Conservation (phyloP, 1,140 invertebrate genomes). For the Holotrichia oblita region DNA sequence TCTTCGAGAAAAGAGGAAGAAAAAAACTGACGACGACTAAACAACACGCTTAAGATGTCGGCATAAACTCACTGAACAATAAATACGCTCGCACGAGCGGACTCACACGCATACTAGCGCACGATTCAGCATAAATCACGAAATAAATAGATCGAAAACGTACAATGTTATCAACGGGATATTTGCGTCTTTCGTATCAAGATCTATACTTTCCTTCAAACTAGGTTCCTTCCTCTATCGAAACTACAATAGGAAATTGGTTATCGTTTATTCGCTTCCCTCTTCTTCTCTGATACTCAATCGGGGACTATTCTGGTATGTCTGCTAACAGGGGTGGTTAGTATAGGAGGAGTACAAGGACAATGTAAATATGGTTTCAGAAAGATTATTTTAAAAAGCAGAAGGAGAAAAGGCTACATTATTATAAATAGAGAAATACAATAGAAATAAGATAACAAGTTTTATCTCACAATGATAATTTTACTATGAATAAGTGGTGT, state of each 20-base stretch:
- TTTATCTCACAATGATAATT: too few species aligned
- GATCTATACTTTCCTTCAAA: constrained; percentile 36
- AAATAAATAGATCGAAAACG: constrained; percentile 38
- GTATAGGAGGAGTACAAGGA: too few species aligned
- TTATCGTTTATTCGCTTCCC: constrained; percentile 40
- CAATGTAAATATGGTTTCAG: too few species aligned
- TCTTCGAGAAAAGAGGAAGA: too few species aligned
- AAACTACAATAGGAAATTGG: constrained; percentile 41
- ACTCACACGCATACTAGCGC: neutral
- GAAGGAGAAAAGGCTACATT: too few species aligned
- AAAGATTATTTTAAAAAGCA: too few species aligned
- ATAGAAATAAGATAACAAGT: too few species aligned
- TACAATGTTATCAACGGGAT: constrained; percentile 39
- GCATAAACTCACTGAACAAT: neutral
- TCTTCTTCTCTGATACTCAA: neutral
- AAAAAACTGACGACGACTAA: neutral
- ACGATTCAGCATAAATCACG: constrained; percentile 32
- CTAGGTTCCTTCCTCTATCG: constrained; percentile 24
- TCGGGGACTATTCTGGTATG: neutral
- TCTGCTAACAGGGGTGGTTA: too few species aligned
- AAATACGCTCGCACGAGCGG: neutral
- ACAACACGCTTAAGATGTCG: neutral
- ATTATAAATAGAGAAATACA: too few species aligned
- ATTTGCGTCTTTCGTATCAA: constrained; percentile 36
- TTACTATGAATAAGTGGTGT: too few species aligned